Conservation (phyloP, 2,113 vertebrate species). For the Epinephelus moara region DNA sequence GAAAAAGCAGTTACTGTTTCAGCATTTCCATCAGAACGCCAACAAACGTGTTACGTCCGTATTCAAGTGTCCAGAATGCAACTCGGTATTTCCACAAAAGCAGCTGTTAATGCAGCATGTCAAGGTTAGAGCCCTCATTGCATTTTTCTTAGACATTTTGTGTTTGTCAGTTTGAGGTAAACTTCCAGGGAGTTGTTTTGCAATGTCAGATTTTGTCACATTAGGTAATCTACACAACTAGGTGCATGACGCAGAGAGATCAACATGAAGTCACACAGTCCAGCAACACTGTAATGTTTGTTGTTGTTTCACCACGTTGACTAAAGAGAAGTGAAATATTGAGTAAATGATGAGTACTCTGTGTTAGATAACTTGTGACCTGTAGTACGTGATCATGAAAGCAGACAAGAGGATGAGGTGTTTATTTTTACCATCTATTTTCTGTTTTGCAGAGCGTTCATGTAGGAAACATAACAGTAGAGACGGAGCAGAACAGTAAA, state of each 20-base stretch:
- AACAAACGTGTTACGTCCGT: constrained; percentile 88
- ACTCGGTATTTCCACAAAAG: constrained; percentile 93
- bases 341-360: not conserved
- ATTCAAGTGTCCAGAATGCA: constrained; percentile 96
- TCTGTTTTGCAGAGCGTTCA: constrained; percentile 86
- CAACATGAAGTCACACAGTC: not conserved
- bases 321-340: not conserved
- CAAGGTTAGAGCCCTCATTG: constrained; percentile 86
- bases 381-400: not conserved
- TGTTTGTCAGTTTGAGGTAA: not conserved
- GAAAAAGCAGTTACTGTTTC: constrained; percentile 92
- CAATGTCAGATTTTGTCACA: not conserved
- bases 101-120: constrained; percentile 93
- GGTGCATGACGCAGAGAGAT: not conserved
- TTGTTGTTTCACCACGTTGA: not conserved
- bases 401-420: not conserved
- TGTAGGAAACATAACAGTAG: constrained; percentile 83
- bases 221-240: not conserved
- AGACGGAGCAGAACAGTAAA: constrained; percentile 80
- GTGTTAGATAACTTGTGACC: not conserved
- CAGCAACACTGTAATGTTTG: not conserved
- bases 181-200: not conserved
- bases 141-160: not conserved
- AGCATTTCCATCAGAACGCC: constrained; percentile 94
- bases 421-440: constrained; percentile 4